These are phyloP conservation scores for Tokudaia tokunoshimensis DNA, from an alignment of 2,797 vertebrate species.

Conservation along the genomic window DNA sequence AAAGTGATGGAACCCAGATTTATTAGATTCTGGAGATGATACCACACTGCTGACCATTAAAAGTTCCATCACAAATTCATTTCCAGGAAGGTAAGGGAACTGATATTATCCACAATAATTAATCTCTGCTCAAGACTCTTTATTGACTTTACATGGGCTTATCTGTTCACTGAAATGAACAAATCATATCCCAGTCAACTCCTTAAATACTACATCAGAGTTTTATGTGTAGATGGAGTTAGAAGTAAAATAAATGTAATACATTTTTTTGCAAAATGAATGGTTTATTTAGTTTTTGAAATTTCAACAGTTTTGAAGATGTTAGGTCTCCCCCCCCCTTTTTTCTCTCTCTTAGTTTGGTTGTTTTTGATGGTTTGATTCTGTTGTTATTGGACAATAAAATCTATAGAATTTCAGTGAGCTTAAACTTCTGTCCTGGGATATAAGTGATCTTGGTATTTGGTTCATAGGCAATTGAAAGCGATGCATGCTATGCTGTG, in stretches of 20 bases:
- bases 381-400: background rate
- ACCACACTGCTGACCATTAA: background rate
- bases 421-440: background rate
- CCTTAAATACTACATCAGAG: background rate
- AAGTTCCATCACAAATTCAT: background rate
- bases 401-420: background rate
- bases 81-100: conserved; percentile 28
- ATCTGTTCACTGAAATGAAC: conserved; percentile 47
- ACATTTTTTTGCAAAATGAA: background rate
- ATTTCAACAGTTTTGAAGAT: background rate
- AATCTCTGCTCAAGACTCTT: background rate
- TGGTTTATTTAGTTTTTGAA: conserved; percentile 24
- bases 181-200: background rate
- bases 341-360: background rate
- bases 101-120: conserved; percentile 21
- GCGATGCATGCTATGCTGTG: background rate
- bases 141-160: conserved; percentile 3
- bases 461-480: background rate
- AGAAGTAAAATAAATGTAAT: background rate
- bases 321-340: background rate
- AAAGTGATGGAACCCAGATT: background rate
- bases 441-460: background rate
- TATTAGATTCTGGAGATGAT: conserved; percentile 6
- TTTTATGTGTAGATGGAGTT: background rate
- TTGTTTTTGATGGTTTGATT: conserved; percentile 36